phyloP scores from a whole-genome alignment of 2,888 invertebrate genomes.

The Rotaria macrura region DNA sequence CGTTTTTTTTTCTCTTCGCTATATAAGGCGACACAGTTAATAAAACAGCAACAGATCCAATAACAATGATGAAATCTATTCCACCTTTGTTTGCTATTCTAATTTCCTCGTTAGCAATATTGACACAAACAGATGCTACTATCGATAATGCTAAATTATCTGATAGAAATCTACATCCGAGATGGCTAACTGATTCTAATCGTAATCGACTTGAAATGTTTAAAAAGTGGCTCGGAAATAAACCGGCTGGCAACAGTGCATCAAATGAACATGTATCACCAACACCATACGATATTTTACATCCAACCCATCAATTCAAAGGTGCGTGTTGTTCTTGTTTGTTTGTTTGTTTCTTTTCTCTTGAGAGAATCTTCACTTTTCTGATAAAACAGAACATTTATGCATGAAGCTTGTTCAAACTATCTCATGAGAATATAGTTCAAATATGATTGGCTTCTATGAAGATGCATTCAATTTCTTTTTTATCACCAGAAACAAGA shows the following conservation, averaged over 20 bases:
- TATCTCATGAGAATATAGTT: background rate
- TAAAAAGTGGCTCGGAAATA: slow-evolving; percentile 8
- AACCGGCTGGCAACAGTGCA: background rate
- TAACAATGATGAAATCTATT: background rate
- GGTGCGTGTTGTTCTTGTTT: background rate
- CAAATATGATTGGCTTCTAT: background rate
- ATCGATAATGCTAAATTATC: too few relatives aligned
- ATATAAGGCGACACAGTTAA: background rate
- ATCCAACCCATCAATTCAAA: background rate
- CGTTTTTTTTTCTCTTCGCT: background rate
- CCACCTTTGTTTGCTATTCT: background rate
- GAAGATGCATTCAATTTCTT: background rate
- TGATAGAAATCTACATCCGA: background rate
- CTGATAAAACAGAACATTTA: background rate
- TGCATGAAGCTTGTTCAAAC: background rate
- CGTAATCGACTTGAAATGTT: background rate
- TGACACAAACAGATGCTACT: background rate
- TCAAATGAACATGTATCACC: background rate
- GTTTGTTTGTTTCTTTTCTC: background rate
- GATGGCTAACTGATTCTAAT: background rate
- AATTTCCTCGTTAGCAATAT: background rate
- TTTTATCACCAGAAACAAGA: too few relatives aligned
- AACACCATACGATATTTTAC: background rate
- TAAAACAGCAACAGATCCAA: background rate
- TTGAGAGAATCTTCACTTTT: background rate